Conservation (phyloP, 53 echinoderm and acorn worm genomes). For the Echinometra lucunter region DNA sequence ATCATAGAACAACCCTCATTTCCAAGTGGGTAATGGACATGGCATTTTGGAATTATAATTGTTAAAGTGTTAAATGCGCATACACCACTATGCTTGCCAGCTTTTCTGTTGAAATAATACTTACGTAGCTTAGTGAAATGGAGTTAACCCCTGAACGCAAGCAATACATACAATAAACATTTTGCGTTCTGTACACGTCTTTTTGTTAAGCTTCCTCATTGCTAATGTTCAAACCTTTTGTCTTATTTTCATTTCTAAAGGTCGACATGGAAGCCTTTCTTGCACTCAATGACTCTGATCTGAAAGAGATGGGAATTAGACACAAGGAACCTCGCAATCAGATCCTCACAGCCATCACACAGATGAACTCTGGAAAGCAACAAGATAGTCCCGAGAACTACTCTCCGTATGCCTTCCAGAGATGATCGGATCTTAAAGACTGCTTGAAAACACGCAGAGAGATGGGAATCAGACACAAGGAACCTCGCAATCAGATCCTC, state of each 20-base stretch:
- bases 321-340: slow-evolving; percentile 84
- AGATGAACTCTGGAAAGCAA: slow-evolving; percentile 79
- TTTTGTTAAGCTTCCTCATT: neutral
- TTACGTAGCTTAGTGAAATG: too few relatives aligned
- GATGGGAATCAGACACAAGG: slow-evolving; percentile 86
- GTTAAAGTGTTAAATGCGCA: neutral
- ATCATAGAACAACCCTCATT: too few relatives aligned
- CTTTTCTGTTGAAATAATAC: too few relatives aligned
- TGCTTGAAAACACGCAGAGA: slow-evolving; percentile 70
- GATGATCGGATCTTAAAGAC: neutral
- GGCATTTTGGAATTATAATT: too few relatives aligned
- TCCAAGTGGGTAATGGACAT: too few relatives aligned
- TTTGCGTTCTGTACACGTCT: neutral
- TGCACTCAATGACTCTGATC: slow-evolving; percentile 88
- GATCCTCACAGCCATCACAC: slow-evolving; percentile 85
- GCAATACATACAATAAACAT: too few relatives aligned
- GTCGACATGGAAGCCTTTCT: slow-evolving; percentile 99
- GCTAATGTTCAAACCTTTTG: neutral
- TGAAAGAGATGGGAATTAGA: slow-evolving; percentile 90
- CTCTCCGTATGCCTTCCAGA: slow-evolving; percentile 65
- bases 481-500: slow-evolving; percentile 84
- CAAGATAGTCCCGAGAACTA: neutral
- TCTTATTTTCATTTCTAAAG: slow-evolving; percentile 2
- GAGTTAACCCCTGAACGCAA: too few relatives aligned
- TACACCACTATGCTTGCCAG: neutral